Percentiles rank a stretch among this genome's conserved stretches.
phyloP scores from a whole-genome alignment of 2,113 vertebrate genomes.

The Ciconia boyciana region DNA sequence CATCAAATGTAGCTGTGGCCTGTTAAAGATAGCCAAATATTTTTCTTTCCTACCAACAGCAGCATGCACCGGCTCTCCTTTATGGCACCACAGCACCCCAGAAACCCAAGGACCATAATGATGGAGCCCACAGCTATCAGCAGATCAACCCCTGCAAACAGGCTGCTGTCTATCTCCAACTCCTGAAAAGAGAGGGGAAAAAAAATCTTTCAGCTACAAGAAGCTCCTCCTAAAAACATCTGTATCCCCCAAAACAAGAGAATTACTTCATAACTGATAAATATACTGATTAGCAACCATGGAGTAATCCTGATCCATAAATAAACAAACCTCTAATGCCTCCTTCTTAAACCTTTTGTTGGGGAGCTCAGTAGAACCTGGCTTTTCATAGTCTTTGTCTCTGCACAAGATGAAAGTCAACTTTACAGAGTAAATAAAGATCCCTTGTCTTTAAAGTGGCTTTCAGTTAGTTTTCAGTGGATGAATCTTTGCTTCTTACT shows the following conservation, averaged over 20 bases:
- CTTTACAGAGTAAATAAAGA: background rate
- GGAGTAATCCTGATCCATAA: background rate
- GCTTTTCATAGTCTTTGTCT: background rate
- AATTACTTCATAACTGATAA: background rate
- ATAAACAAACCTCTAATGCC: background rate
- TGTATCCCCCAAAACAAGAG: background rate
- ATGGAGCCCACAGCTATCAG: constrained; percentile 74
- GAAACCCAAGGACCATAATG: constrained; percentile 88
- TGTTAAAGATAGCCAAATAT: background rate
- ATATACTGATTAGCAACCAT: background rate
- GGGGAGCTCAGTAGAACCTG: background rate
- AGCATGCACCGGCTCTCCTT: constrained; percentile 86
- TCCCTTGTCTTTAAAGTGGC: background rate
- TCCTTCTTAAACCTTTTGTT: background rate
- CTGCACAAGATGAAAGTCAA: background rate
- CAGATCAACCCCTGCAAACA: constrained; percentile 31
- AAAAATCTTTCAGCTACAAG: background rate
- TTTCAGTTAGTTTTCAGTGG: background rate
- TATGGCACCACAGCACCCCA: constrained; percentile 87
- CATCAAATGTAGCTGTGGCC: background rate
- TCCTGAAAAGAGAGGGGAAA: constrained; percentile 18
- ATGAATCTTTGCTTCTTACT: background rate
- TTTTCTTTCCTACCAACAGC: constrained; percentile 75
- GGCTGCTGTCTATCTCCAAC: background rate
- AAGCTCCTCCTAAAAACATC: background rate